Conservation (phyloP, 2,888 invertebrate genomes). For the Pseudolycoriella hygida region DNA sequence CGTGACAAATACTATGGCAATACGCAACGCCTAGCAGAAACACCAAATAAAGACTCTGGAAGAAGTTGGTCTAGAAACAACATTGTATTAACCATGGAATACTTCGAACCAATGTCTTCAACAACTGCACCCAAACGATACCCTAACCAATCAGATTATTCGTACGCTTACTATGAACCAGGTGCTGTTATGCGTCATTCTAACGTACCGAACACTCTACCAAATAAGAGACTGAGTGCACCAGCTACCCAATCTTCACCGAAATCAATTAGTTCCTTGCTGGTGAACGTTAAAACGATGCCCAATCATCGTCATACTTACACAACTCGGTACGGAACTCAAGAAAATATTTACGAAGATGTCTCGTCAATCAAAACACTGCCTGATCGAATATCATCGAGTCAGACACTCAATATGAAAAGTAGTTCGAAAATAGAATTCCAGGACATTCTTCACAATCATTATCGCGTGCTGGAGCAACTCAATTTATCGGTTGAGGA, state of each 20-base stretch:
- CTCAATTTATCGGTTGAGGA: constrained; percentile 76
- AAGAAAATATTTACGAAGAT: constrained; percentile 18
- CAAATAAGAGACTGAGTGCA: background rate
- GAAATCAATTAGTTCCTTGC: constrained; percentile 24
- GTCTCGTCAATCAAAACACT: constrained; percentile 13
- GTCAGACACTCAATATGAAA: constrained; percentile 39
- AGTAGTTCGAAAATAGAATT: constrained; percentile 69
- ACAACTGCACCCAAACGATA: too few relatives aligned
- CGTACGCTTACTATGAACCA: too few relatives aligned
- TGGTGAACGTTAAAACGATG: constrained; percentile 27
- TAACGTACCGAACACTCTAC: too few relatives aligned
- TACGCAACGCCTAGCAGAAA: too few relatives aligned
- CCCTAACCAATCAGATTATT: too few relatives aligned
- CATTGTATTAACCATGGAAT: too few relatives aligned
- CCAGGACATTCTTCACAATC: constrained; percentile 62
- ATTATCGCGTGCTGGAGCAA: constrained; percentile 67
- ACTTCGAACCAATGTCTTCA: too few relatives aligned
- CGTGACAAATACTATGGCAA: too few relatives aligned
- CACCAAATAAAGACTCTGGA: too few relatives aligned
- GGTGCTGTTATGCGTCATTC: too few relatives aligned
- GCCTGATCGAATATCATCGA: constrained; percentile 34
- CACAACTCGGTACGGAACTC: constrained; percentile 16
- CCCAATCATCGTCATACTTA: constrained; percentile 1
- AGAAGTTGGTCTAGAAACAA: too few relatives aligned
- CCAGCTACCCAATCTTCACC: constrained; percentile 18